Evolutionary conservation across 1,140 invertebrate genomes (phyloP).

Genomic region (Brachionus rubens): DNA sequence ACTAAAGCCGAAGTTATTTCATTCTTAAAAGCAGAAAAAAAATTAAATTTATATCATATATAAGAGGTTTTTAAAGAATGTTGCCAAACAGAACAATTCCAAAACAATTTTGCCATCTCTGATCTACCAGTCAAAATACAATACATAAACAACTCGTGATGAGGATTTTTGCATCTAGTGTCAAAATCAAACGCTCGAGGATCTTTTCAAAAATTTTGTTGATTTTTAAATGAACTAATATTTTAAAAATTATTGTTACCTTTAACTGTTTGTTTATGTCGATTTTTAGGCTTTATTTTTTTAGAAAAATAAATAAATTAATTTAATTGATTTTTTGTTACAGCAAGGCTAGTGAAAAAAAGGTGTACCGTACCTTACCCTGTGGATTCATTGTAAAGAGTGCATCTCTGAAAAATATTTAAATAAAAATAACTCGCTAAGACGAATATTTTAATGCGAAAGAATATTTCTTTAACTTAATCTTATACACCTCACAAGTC

Average conservation of each 20-base stretch:
- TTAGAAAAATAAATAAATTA: too few relatives aligned
- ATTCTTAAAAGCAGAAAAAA: constrained; percentile 23
- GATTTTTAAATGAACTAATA: background rate
- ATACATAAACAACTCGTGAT: constrained; percentile 17
- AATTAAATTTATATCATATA: background rate
- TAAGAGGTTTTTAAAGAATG: background rate
- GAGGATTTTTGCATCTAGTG: background rate
- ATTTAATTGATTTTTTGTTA: too few relatives aligned
- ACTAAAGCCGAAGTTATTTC: constrained; percentile 27
- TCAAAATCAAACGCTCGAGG: background rate
- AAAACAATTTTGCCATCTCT: constrained; percentile 41
- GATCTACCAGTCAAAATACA: constrained; percentile 6
- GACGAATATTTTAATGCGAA: too few relatives aligned
- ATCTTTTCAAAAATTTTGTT: background rate
- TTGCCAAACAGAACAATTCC: background rate
- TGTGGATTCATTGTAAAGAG: too few relatives aligned
- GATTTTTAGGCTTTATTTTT: too few relatives aligned
- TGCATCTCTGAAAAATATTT: too few relatives aligned
- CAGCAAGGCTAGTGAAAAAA: too few relatives aligned
- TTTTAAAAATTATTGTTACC: background rate
- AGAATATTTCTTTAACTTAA: too few relatives aligned
- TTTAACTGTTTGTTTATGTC: background rate
- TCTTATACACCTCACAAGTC: too few relatives aligned
- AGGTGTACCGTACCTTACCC: too few relatives aligned
- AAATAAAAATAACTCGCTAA: too few relatives aligned